phyloP scores from a whole-genome alignment of 1,140 invertebrate genomes.

The Macrotrachela quadricornifera region DNA sequence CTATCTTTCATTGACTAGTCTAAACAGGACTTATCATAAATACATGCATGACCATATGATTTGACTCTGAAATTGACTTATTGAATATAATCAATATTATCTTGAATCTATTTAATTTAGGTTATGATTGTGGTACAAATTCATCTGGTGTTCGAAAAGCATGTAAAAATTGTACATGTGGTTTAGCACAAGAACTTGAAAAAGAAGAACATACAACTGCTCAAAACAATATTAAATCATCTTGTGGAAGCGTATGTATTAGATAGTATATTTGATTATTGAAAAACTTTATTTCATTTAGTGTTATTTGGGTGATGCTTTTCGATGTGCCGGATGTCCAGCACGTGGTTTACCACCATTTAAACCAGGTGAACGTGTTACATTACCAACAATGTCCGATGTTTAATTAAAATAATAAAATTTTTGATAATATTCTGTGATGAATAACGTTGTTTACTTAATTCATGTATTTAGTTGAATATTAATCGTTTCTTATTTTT shows the following conservation, averaged over 20 bases:
- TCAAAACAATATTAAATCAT: conserved; percentile 45
- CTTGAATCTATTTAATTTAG: background rate
- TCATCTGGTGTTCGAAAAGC: conserved; percentile 79
- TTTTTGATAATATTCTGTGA: too few species aligned
- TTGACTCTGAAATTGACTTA: conserved; percentile 46
- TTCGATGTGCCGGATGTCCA: conserved; percentile 83
- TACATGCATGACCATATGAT: too few species aligned
- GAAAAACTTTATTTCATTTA: conserved; percentile 34
- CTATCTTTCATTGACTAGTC: too few species aligned
- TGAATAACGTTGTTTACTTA: too few species aligned
- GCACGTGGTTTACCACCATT: conserved; percentile 96
- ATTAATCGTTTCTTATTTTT: too few species aligned
- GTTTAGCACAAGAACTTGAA: conserved; percentile 70
- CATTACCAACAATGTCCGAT: too few species aligned
- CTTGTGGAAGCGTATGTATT: conserved; percentile 74
- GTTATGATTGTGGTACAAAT: conserved; percentile 9
- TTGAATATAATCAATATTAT: background rate
- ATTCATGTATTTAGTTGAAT: too few species aligned
- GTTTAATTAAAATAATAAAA: too few species aligned
- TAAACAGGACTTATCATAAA: too few species aligned
- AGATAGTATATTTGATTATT: background rate
- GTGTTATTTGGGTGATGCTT: conserved; percentile 98
- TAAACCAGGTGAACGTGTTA: conserved; percentile 62
- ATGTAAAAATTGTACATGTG: conserved; percentile 92
- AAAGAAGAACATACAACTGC: conserved; percentile 27